Evolutionary conservation across 2,113 vertebrate genomes (phyloP).

Genomic region (Sebastes schlegelii): DNA sequence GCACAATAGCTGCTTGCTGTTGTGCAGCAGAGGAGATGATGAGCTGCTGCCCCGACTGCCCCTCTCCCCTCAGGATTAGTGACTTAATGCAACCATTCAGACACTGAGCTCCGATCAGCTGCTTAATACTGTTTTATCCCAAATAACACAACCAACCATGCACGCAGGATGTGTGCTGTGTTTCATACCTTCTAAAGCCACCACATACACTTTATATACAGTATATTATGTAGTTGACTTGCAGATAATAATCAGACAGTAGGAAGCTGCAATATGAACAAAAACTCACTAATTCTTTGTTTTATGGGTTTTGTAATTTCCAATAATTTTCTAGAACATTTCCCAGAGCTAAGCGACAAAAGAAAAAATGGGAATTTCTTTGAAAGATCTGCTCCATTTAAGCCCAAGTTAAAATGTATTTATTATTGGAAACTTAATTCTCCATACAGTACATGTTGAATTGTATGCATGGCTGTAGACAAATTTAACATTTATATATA

Average conservation of each 20-base stretch:
- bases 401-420: not conserved
- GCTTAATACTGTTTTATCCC: conserved; percentile 80
- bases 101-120: conserved; percentile 82
- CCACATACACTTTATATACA: not conserved
- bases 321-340: not conserved
- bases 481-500: not conserved
- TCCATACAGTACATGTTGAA: not conserved
- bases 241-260: not conserved
- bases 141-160: conserved; percentile 48
- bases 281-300: not conserved
- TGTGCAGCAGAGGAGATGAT: conserved; percentile 28
- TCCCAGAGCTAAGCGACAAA: not conserved
- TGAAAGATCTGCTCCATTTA: not conserved
- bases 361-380: not conserved
- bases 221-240: not conserved
- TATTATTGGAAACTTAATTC: not conserved
- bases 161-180: not conserved
- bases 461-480: not conserved
- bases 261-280: not conserved
- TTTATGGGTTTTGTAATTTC: not conserved
- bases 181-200: not conserved
- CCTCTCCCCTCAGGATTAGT: conserved; percentile 78
- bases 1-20: conserved; percentile 11
- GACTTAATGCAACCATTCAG: conserved; percentile 81
- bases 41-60: conserved; percentile 48